Evolutionary conservation across 1,140 invertebrate species (phyloP), one percentile per base, ranked within the genome.

Genomic region (Prorops nasuta): DNA sequence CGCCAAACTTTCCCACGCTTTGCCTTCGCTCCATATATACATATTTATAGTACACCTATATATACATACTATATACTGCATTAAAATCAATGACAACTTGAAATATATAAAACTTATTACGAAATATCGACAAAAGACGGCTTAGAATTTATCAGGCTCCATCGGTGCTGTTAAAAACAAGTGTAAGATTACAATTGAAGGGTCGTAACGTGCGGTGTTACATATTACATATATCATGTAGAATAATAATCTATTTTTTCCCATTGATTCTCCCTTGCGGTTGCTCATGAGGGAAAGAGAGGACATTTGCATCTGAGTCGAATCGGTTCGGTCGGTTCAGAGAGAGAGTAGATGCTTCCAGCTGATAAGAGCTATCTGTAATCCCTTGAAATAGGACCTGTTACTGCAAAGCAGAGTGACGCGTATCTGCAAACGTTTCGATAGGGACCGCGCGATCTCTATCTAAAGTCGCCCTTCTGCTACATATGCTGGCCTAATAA

Each of bases 301-400:
- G 48, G 28, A 28, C 39, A 71, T 71, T 69, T 69, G 68, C 68
- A 71, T 71, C 53, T 50, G 41, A 39, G 40, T 12, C 24, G 42
- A n/a, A 42, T 18, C 21, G 51, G 58, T 60, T 20, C 39, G 39
- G 21, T n/a, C n/a, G n/a, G n/a, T n/a, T n/a, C n/a, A n/a, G n/a
- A n/a, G n/a, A n/a, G n/a, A n/a, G n/a, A n/a, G n/a, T n/a, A n/a
- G n/a, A n/a, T n/a, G n/a, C n/a, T n/a, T n/a, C n/a, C n/a, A n/a
- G n/a, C n/a, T n/a, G n/a, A n/a, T n/a, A n/a, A n/a, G n/a, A n/a
- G n/a, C n/a, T 48, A 58, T 54, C 56, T 55, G 49, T 72, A 72
- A 75, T 75, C 74, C 66, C 72, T 63, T 74, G 72, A 71, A 74
- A 75, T 61, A 70, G 59, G 72, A 75, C 74, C 71, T 74, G 74